A percentile compares a stretch with the other conserved stretches of the same genome.
phyloP scores from a whole-genome alignment of 1,140 invertebrate species.

The Rhopalosiphum maidis region DNA sequence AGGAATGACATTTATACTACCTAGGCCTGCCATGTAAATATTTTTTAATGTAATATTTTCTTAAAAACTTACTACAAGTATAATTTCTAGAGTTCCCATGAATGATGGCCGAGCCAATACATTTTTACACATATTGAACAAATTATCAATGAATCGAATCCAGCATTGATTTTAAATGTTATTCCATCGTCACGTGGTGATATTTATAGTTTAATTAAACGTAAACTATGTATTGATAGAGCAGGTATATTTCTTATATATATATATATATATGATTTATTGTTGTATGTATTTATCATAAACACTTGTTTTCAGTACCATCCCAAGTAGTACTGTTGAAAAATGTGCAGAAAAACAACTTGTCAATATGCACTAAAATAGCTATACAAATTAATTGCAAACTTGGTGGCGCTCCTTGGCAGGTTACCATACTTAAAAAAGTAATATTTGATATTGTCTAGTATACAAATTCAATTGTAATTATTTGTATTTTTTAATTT shows the following conservation, averaged over 20 bases:
- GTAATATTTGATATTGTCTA: conserved; percentile 56
- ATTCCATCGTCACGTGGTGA: conserved; percentile 75
- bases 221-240: conserved; percentile 80
- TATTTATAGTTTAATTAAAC: conserved; percentile 83
- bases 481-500: neutral
- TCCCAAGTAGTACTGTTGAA: conserved; percentile 76
- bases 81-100: conserved; percentile 45
- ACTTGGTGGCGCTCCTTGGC: conserved; percentile 87
- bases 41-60: conserved; percentile 3
- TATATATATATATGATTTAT: neutral
- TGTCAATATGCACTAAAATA: conserved; percentile 86
- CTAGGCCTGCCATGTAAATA: conserved; percentile 43
- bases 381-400: conserved; percentile 88
- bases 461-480: neutral
- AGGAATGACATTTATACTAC: conserved; percentile 56
- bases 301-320: conserved; percentile 64
- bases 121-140: conserved; percentile 67
- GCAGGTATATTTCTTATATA: conserved; percentile 59
- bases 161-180: conserved; percentile 72
- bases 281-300: conserved; percentile 4
- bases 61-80: neutral
- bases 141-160: conserved; percentile 66
- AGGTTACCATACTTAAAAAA: conserved; percentile 71
- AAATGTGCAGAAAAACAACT: conserved; percentile 67
- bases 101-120: conserved; percentile 60